Conservation (phyloP, 2,113 vertebrate genomes). For the Ciconia boyciana region DNA sequence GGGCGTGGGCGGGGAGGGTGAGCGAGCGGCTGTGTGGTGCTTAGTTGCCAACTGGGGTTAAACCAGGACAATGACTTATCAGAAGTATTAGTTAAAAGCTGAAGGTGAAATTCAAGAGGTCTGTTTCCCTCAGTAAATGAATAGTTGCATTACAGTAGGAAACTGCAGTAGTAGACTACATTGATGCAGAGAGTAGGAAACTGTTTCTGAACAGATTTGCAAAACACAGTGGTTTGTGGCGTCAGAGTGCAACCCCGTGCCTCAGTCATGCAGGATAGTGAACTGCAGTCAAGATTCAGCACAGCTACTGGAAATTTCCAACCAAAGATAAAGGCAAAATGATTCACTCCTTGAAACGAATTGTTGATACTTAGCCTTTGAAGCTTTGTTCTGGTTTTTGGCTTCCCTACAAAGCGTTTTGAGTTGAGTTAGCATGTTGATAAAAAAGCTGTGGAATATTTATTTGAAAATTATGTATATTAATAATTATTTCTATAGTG, state of each 20-base stretch:
- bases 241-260: not conserved
- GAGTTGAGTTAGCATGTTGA: not conserved
- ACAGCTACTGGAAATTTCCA: not conserved
- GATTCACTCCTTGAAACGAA: not conserved
- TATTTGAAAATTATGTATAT: not conserved
- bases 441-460: not conserved
- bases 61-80: not conserved
- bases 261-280: not conserved
- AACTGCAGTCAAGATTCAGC: not conserved
- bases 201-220: not conserved
- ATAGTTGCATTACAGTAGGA: not conserved
- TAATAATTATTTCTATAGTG: not conserved
- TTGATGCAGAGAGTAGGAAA: not conserved
- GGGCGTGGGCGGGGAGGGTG: no score
- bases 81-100: not conserved
- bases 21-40: no score
- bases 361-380: not conserved
- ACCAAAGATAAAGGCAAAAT: not conserved
- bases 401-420: not conserved
- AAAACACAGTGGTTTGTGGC: not conserved
- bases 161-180: not conserved
- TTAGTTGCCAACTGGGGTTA: no score
- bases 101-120: not conserved
- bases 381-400: not conserved
- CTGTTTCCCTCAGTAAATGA: not conserved